Conservation (phyloP, 1,140 invertebrate genomes). For the Brachystomella parvula region DNA sequence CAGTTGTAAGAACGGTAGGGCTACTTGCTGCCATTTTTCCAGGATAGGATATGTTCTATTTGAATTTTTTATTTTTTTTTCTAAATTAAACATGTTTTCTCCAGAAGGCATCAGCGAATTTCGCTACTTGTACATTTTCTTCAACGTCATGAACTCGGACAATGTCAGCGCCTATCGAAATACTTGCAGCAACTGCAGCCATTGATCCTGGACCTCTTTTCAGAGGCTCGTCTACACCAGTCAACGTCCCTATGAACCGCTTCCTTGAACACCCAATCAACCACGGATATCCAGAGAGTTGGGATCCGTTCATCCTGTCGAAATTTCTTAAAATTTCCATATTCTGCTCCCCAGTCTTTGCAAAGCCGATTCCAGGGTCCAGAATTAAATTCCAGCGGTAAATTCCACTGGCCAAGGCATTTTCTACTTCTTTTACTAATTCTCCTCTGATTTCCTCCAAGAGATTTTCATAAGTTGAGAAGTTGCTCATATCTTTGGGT, state of each 20-base stretch:
- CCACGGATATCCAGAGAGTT: not conserved
- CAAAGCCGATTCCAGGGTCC: conserved; percentile 1
- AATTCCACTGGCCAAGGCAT: not conserved
- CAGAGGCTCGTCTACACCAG: not conserved
- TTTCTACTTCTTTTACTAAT: not conserved
- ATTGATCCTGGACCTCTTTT: not conserved
- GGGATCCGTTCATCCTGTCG: not conserved
- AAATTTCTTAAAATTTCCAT: not conserved
- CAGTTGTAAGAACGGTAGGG: too few species aligned
- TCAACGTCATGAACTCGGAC: not conserved
- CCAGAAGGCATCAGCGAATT: conserved; percentile 3
- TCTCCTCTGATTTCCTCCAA: not conserved
- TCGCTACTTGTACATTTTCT: not conserved
- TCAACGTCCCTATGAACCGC: not conserved
- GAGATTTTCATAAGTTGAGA: not conserved
- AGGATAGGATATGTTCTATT: too few species aligned
- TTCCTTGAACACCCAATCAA: not conserved
- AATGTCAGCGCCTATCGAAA: not conserved
- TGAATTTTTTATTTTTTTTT: too few species aligned
- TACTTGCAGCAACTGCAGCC: not conserved
- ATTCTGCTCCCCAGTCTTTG: not conserved
- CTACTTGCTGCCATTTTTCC: too few species aligned
- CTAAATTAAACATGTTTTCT: too few species aligned
- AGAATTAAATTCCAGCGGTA: not conserved
- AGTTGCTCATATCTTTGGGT: not conserved